Conservation (phyloP, 2,888 invertebrate species). For the Rhimphoctona megacephalus region DNA sequence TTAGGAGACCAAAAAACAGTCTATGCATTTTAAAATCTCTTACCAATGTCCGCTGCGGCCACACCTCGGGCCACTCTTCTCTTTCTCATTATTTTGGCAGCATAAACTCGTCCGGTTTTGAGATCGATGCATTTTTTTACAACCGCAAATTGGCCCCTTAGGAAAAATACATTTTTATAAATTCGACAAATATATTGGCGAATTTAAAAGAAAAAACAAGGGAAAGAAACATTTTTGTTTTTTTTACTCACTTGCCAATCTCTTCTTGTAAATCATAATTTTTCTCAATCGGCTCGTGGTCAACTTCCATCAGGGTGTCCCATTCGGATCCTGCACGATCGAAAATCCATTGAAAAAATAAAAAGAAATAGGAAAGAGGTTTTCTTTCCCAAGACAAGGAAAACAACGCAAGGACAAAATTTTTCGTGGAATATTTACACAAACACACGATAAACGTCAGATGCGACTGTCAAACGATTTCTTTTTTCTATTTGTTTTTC, state of each 20-base stretch:
- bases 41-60: constrained; percentile 87
- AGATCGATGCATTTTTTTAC: constrained; percentile 87
- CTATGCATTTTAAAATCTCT: not conserved
- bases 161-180: constrained; percentile 68
- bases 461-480: not conserved
- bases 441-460: constrained; percentile 15
- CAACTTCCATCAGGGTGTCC: constrained; percentile 84
- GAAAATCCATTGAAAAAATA: constrained; percentile 22
- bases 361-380: not conserved
- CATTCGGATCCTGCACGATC: constrained; percentile 79
- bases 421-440: constrained; percentile 7
- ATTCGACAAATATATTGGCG: constrained; percentile 33
- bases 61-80: constrained; percentile 87
- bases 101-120: constrained; percentile 86
- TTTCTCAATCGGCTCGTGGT: constrained; percentile 86
- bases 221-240: not conserved
- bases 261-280: constrained; percentile 86
- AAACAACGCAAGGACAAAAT: constrained; percentile 16
- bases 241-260: constrained; percentile 86
- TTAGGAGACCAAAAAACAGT: not conserved
- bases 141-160: constrained; percentile 89
- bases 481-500: not conserved
- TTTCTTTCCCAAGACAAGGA: not conserved
- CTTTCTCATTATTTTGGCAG: constrained; percentile 89
- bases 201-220: not conserved